Evolutionary conservation across 2,888 invertebrate species (phyloP), one percentile per base, ranked within the genome.

Genomic region (Dorcus parallelipipedus): DNA sequence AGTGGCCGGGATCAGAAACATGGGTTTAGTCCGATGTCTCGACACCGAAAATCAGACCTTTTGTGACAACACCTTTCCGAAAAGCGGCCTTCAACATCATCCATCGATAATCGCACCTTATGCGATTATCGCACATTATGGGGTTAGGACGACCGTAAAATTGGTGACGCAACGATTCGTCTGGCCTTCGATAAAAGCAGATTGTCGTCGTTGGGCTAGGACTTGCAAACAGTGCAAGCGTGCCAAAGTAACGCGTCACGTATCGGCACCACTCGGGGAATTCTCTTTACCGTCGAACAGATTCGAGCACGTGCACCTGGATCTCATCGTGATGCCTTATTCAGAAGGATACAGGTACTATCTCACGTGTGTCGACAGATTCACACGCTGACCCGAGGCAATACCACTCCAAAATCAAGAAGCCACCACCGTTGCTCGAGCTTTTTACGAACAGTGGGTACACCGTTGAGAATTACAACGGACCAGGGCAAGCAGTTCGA

Each of bases 291-390:
- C 71, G 2, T 60, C 60, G 10, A 50, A 45, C 5, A 62, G 76
- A 26, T 78, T 80, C 62, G 59, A 67, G 2, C 76, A 78, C 57
- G 66, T 79, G 3, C 77, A 80, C 14, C 14, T 14, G 14, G 14
- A 14, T 1, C 14, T 14, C 63, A 67, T 80, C 2, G 78, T 80
- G 63, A 64, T 81, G 6, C 71, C 80, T 77, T 2, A 78, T 78
- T n/a, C 40, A 1, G 69, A 38, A 64, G 75, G 0, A 76, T 14
- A 14, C 14, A 14, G 14, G 14, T 14, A 14, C 14, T 75, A 0
- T 63, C 66, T n/a, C n/a, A n/a, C n/a, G n/a, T n/a, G n/a, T 9
- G 67, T 73, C 4, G 73, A 77, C 52, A 38, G 73, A 2, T 72
- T 70, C 56, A 59, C 69, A 2, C 56, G 67, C 4, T 74, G 71